Evolutionary conservation across 1,140 invertebrate species (phyloP).

Genomic region (Gonioctena quinquepunctata): DNA sequence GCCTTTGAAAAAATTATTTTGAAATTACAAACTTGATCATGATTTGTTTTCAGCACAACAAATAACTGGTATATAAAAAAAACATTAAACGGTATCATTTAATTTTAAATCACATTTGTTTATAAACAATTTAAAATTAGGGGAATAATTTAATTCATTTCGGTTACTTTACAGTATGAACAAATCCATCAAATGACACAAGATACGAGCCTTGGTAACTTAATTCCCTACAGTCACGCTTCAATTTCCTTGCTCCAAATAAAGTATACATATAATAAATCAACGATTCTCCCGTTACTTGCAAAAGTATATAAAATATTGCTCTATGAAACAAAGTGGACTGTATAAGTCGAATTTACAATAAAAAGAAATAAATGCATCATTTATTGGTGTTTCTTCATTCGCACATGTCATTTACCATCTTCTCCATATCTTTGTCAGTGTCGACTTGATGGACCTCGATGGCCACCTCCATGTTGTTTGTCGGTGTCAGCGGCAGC

Average conservation of each 20-base stretch:
- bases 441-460: slow-evolving; percentile 58
- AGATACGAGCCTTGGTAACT: slow-evolving; percentile 16
- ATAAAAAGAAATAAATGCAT: slow-evolving; percentile 21
- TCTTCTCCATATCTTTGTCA: slow-evolving; percentile 75
- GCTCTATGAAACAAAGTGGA: slow-evolving; percentile 14
- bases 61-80: not conserved
- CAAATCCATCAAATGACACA: slow-evolving; percentile 13
- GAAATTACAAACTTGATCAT: too few species aligned
- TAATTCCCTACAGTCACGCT: not conserved
- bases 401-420: slow-evolving; percentile 70
- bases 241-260: not conserved
- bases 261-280: not conserved
- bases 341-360: slow-evolving; percentile 7
- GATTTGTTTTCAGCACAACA: too few species aligned
- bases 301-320: slow-evolving; percentile 21
- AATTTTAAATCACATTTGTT: slow-evolving; percentile 22
- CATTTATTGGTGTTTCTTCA: slow-evolving; percentile 16
- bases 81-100: slow-evolving; percentile 16
- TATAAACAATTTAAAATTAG: slow-evolving; percentile 25
- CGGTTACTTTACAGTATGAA: slow-evolving; percentile 9
- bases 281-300: not conserved
- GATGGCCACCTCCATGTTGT: slow-evolving; percentile 37
- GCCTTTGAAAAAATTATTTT: too few species aligned
- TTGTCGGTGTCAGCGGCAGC: slow-evolving; percentile 43
- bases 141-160: slow-evolving; percentile 16